Base-by-base conservation (phyloP, 2,113 vertebrate genomes). In the Phalacrocorax pelagicus region DNA sequence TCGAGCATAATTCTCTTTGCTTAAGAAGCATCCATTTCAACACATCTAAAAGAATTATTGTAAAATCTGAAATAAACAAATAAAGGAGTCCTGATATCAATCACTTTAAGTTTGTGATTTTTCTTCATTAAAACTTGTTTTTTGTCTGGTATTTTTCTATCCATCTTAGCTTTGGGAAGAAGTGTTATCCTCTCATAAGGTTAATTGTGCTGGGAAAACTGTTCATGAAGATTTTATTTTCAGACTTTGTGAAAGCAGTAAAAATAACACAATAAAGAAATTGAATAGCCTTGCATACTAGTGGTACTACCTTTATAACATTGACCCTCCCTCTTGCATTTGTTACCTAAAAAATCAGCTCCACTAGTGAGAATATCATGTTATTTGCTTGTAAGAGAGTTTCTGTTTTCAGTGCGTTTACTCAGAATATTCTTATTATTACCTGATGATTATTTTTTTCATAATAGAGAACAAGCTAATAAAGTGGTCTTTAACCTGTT, bases 31-130 rank as follows among this genome's bases (percentile, higher is more conserved):
- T 44, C 12, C 23, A 59, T 24, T 44, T 78, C 8, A 52, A 70
- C 9, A 58, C 7, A 46, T 49, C 13, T 55, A 66, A 75, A 77
- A 12, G 19, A 54, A 62, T 75, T 75, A 57, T 55, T 71, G 30
- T 57, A 49, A 73, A 57, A 57, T 83, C 63, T 24, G 65, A 61
- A 86, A 65, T 12, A 46, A 1, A 13, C 5, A 72, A 42, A 74
- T 34, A 65, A 42, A 34, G 0, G 15, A 62, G 42, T 81, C 3
- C 3, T 54, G 4, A 54, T 80, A 38, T 57, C n/a, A 75, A 58
- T 52, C 29, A 57, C 4, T 6, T 72, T 30, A 86, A 42, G 2
- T 36, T 36, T 58, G 21, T 57, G 15, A 1, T 0, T 49, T 22
- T 79, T 86, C 21, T 78, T 79, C 21, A 27, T 30, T 55, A 6